Evolutionary conservation across 2,797 vertebrate species (phyloP), one percentile per base, ranked within the genome.

Genomic region (Meriones psammophilus): DNA sequence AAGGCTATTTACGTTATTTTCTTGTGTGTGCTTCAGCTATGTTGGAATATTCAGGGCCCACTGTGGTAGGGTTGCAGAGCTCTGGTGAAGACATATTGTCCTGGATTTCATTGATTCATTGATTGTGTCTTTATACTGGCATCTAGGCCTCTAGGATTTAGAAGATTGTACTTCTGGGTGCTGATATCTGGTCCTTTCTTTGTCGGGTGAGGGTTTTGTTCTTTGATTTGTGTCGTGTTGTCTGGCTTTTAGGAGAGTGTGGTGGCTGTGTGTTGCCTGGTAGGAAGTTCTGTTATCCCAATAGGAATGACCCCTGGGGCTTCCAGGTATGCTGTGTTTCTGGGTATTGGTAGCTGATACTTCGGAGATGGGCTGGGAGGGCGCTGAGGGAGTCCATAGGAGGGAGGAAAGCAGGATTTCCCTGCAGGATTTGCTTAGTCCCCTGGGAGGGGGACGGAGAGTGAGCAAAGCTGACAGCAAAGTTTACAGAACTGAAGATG

Each of bases 1-100:
- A 84, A 84, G 39, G 28, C 81, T 46, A 66, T 84, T 46, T 84
- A 42, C 46, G 39, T 74, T 17, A 87, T 42, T 94, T 58, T 93
- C 85, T 93, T 93, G 42, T 42, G 42, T 36, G 68, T 20, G 94
- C 28, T 94, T 86, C 39, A 66, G 39, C 60, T 84, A 8, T 66
- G 28, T 33, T 66, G 28, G 9, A 84, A 84, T 66, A 66, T 84
- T 84, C 62, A 66, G 81, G 26, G 39, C 60, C 62, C 46, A 46
- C 81, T 84, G 81, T 66, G 39, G 62, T 84, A 46, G 28, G 39
- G 62, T 66, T 66, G 17, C 18, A 66, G 60, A 84, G 18, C 81
- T 46, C 28, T 46, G 42, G 62, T 66, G 60, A 42, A 33, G 28
- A 8, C 62, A 66, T 84, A 66, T 33, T 84, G 60, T 66, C 39